Percentiles rank a stretch among this genome's conserved stretches.
These are phyloP conservation scores for Xenops minutus DNA, from an alignment of 2,797 vertebrate genomes.

Conservation along the genomic window DNA sequence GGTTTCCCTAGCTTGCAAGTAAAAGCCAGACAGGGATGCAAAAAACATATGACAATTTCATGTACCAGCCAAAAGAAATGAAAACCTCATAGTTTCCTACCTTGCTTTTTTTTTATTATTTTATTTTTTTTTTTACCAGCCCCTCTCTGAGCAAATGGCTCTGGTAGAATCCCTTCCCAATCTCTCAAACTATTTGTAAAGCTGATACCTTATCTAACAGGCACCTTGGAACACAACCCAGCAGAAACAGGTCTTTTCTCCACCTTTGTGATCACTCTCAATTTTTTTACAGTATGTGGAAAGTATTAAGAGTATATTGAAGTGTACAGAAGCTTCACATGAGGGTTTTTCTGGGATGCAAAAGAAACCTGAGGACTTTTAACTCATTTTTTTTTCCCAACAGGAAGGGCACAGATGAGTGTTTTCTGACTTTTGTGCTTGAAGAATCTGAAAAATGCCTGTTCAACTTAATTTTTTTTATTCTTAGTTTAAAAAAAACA, in stretches of 20 bases:
- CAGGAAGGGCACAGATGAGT: neutral
- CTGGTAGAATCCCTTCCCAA: neutral
- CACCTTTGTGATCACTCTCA: neutral
- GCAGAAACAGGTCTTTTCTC: neutral
- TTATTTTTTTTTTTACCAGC: neutral
- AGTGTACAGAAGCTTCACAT: neutral
- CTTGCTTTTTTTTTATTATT: neutral
- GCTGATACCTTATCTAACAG: neutral
- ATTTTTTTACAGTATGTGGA: neutral
- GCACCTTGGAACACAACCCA: neutral
- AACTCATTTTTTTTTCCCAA: neutral
- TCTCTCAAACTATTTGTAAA: neutral
- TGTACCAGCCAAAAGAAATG: neutral
- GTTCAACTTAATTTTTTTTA: neutral
- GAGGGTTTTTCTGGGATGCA: neutral
- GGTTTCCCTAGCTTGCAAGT: neutral
- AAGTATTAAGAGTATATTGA: neutral
- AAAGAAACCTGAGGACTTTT: neutral
- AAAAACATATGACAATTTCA: neutral
- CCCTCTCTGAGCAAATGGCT: neutral
- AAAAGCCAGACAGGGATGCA: neutral
- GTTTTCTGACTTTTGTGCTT: neutral
- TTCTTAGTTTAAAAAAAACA: neutral
- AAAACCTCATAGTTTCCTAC: neutral
- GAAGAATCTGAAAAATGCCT: neutral